A percentile compares a stretch with the other conserved stretches of the same genome.
These are phyloP conservation scores for Dipodomys spectabilis DNA, from an alignment of 2,113 vertebrate species.

Conservation along the genomic window DNA sequence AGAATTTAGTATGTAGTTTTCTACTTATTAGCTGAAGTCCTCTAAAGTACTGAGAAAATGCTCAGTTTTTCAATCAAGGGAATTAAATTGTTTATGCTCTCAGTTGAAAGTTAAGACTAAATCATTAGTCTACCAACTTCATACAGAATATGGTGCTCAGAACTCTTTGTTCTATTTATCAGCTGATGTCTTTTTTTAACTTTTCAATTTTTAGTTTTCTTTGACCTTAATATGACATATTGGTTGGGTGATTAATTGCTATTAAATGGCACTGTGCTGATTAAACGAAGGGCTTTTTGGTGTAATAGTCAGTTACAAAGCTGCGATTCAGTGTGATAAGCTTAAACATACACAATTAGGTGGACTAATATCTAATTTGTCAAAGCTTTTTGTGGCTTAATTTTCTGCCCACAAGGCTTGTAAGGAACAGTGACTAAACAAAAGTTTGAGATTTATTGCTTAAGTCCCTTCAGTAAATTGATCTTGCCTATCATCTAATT, in stretches of 20 bases:
- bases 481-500: slow-evolving; percentile 87
- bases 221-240: slow-evolving; percentile 90
- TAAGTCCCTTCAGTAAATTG: slow-evolving; percentile 84
- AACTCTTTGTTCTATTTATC: slow-evolving; percentile 84
- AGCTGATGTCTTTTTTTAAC: slow-evolving; percentile 78
- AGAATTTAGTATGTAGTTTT: slow-evolving; percentile 68
- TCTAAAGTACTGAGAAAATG: slow-evolving; percentile 79
- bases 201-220: slow-evolving; percentile 83
- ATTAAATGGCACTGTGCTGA: slow-evolving; percentile 86
- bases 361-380: slow-evolving; percentile 90
- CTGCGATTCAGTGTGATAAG: slow-evolving; percentile 89
- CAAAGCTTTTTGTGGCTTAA: slow-evolving; percentile 84
- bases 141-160: slow-evolving; percentile 78
- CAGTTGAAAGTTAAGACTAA: slow-evolving; percentile 74
- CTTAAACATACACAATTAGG: slow-evolving; percentile 91
- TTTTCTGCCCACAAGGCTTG: slow-evolving; percentile 85
- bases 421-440: slow-evolving; percentile 80
- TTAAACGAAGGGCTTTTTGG: slow-evolving; percentile 88
- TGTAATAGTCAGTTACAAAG: slow-evolving; percentile 85
- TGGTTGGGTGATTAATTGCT: slow-evolving; percentile 88
- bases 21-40: slow-evolving; percentile 73
- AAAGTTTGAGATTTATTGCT: slow-evolving; percentile 85
- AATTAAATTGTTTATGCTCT: slow-evolving; percentile 82
- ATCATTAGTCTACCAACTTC: slow-evolving; percentile 79
- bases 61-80: slow-evolving; percentile 81